Percentiles rank a stretch among this genome's conserved stretches.
Conservation (phyloP, 2,888 invertebrate species). For the Tenthredo mesomela region DNA sequence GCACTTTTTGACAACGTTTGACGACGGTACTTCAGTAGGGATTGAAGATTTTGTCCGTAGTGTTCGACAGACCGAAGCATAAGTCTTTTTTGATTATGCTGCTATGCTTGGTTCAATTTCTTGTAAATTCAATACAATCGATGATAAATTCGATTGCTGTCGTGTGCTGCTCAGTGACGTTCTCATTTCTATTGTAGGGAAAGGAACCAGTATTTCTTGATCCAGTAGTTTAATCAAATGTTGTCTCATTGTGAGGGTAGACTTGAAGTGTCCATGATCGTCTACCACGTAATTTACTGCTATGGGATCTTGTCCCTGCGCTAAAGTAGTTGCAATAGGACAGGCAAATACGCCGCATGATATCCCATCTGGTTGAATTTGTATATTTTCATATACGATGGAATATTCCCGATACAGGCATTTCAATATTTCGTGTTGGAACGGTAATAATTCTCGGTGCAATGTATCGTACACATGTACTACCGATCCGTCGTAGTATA, state of each 20-base stretch:
- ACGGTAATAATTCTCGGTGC: background rate
- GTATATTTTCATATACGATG: conserved; percentile 6
- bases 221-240: conserved; percentile 7
- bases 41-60: background rate
- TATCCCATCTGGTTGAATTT: background rate
- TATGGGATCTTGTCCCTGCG: background rate
- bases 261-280: background rate
- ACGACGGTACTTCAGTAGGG: background rate
- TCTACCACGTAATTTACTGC: background rate
- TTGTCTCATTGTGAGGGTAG: background rate
- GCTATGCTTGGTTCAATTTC: background rate
- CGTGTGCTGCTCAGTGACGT: background rate
- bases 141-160: background rate
- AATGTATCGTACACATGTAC: no score
- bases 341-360: background rate
- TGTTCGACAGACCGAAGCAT: conserved; percentile 27
- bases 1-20: background rate
- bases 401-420: background rate
- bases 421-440: conserved; percentile 14
- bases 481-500: no score
- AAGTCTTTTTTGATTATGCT: background rate
- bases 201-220: background rate
- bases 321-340: background rate
- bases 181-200: background rate
- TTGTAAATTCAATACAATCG: background rate